These are phyloP conservation scores for Stenichneumon culpator DNA, from an alignment of 2,888 invertebrate genomes.

Conservation along the genomic window DNA sequence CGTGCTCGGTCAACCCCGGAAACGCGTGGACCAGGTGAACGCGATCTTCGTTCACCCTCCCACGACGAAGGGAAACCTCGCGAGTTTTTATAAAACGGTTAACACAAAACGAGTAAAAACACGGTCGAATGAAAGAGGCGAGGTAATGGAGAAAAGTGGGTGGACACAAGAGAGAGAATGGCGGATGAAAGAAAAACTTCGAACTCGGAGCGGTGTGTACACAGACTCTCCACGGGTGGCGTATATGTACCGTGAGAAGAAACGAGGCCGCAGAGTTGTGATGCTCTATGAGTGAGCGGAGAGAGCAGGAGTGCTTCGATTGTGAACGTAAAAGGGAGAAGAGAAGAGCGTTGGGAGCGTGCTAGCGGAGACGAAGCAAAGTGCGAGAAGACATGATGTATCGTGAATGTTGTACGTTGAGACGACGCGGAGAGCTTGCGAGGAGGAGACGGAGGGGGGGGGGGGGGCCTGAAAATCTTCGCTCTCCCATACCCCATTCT, in stretches of 20 bases:
- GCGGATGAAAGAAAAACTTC: not conserved
- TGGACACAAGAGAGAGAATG: not conserved
- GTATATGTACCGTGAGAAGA: slow-evolving; percentile 2
- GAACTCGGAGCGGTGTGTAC: not conserved
- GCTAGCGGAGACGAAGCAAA: slow-evolving; percentile 54
- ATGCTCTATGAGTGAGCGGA: not conserved
- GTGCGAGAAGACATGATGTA: slow-evolving; percentile 60
- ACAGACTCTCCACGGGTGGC: too few species aligned
- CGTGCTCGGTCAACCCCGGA: not conserved
- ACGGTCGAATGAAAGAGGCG: not conserved
- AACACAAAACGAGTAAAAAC: not conserved
- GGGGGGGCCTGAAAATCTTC: slow-evolving; percentile 7
- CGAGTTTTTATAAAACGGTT: slow-evolving; percentile 3
- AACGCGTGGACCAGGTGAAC: not conserved
- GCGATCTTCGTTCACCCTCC: not conserved
- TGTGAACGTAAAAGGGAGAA: slow-evolving; percentile 46
- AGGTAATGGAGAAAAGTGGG: not conserved
- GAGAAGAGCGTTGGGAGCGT: slow-evolving; percentile 10
- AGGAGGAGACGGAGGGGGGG: not conserved
- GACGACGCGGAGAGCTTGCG: slow-evolving; percentile 25
- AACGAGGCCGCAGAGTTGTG: slow-evolving; percentile 24
- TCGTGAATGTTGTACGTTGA: slow-evolving; percentile 38
- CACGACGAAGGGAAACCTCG: not conserved
- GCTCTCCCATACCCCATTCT: not conserved
- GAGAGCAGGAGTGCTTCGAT: not conserved